These are phyloP conservation scores for Mimumesa dahlbomi DNA, from an alignment of 2,888 invertebrate genomes.

Conservation along the genomic window DNA sequence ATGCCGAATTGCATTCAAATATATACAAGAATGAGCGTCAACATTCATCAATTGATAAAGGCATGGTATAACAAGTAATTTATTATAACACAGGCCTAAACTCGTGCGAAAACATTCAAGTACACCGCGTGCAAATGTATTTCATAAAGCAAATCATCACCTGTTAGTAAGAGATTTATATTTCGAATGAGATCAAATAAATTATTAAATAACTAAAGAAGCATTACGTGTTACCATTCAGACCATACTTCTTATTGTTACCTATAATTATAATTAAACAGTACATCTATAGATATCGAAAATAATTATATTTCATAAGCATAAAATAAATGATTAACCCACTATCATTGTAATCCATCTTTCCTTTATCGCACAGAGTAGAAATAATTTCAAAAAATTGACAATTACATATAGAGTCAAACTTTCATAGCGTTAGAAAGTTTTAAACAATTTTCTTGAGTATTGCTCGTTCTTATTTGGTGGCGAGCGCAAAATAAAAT, in stretches of 20 bases:
- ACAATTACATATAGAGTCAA: too few relatives aligned
- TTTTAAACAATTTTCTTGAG: too few relatives aligned
- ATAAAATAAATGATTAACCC: too few relatives aligned
- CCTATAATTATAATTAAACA: not conserved
- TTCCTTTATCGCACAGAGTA: too few relatives aligned
- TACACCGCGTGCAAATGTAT: not conserved
- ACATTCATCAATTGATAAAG: constrained; percentile 2
- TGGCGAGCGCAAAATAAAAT: constrained; percentile 16
- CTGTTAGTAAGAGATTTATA: constrained; percentile 27
- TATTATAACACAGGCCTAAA: constrained; percentile 15
- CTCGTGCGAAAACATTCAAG: not conserved
- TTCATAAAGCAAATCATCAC: not conserved
- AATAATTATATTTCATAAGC: too few relatives aligned
- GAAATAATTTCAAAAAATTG: too few relatives aligned
- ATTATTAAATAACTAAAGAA: constrained; percentile 17
- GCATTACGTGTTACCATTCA: not conserved
- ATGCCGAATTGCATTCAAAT: constrained; percentile 1
- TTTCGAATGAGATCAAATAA: constrained; percentile 33
- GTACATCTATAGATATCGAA: too few relatives aligned
- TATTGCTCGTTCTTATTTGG: constrained; percentile 8
- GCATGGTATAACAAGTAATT: constrained; percentile 6
- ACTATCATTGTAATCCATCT: too few relatives aligned
- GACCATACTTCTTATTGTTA: not conserved
- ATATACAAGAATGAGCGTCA: not conserved
- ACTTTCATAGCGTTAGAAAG: too few relatives aligned